Conservation (phyloP, 2,888 invertebrate genomes). For the Orthosia gracilis region DNA sequence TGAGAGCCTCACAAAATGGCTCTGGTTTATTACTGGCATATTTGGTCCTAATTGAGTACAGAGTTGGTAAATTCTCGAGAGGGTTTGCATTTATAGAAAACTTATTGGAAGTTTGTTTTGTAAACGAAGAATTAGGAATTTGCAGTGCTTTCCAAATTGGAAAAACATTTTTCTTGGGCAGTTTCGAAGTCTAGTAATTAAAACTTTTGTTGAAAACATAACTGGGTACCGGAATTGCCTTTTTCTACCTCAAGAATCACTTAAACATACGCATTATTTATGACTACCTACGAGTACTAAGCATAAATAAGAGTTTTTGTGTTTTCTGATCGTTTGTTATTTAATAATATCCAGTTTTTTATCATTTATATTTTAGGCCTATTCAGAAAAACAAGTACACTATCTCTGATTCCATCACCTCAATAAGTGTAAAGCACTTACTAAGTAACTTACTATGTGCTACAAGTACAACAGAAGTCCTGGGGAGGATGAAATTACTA, state of each 20-base stretch:
- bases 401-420: not conserved
- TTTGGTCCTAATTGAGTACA: conserved; percentile 15
- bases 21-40: conserved; percentile 23
- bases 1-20: conserved; percentile 9
- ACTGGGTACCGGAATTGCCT: too few species aligned
- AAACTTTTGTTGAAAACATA: too few species aligned
- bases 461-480: not conserved
- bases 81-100: not conserved
- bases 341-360: too few species aligned
- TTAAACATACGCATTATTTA: too few species aligned
- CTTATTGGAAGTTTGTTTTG: conserved; percentile 1
- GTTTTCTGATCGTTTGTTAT: too few species aligned
- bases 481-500: too few species aligned
- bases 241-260: too few species aligned
- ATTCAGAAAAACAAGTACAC: not conserved
- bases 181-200: too few species aligned
- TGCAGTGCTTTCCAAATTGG: not conserved
- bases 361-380: too few species aligned
- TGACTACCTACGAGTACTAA: too few species aligned
- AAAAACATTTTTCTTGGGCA: not conserved
- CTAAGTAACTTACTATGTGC: too few species aligned
- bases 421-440: not conserved
- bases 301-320: too few species aligned
- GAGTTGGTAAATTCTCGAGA: not conserved
- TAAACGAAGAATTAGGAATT: not conserved